A percentile compares a stretch with the other conserved stretches of the same genome.
phyloP scores from a whole-genome alignment of 2,797 vertebrate species.

The Hemitrygon akajei region DNA sequence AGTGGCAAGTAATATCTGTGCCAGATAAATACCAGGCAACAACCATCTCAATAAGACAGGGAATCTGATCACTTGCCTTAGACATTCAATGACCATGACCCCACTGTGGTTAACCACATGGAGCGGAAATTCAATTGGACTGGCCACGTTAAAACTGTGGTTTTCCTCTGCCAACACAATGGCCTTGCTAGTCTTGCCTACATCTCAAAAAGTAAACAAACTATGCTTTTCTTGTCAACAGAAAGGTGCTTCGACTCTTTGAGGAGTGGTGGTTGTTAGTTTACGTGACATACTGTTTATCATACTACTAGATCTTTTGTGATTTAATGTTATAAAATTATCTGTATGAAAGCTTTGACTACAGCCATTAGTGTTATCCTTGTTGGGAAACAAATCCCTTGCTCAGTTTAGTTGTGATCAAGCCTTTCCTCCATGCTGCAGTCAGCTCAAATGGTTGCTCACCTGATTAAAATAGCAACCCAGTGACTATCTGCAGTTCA shows the following conservation, averaged over 20 bases:
- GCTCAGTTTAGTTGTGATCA: background rate
- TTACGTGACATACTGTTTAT: no score
- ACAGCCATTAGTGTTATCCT: conserved; percentile 4
- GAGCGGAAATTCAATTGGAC: no score
- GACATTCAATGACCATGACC: background rate
- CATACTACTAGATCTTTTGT: no score
- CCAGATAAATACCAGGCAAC: background rate
- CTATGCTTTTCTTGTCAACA: no score
- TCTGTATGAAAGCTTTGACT: conserved; percentile 2
- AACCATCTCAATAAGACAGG: background rate
- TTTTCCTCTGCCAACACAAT: no score
- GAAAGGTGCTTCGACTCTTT: no score
- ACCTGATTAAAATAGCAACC: background rate
- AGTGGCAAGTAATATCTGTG: background rate
- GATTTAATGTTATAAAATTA: background rate
- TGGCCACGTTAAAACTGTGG: no score
- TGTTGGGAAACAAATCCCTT: background rate
- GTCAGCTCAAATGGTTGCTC: background rate
- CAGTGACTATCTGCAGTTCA: background rate
- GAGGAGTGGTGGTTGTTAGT: no score
- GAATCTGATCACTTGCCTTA: background rate
- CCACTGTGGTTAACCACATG: background rate
- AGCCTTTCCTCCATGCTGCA: background rate
- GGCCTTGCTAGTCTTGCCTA: no score
- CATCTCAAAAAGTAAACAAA: no score